Percentiles rank a stretch among this genome's conserved stretches.
Evolutionary conservation across 2,113 vertebrate genomes (phyloP).

Genomic region (Emydura subglobosa): DNA sequence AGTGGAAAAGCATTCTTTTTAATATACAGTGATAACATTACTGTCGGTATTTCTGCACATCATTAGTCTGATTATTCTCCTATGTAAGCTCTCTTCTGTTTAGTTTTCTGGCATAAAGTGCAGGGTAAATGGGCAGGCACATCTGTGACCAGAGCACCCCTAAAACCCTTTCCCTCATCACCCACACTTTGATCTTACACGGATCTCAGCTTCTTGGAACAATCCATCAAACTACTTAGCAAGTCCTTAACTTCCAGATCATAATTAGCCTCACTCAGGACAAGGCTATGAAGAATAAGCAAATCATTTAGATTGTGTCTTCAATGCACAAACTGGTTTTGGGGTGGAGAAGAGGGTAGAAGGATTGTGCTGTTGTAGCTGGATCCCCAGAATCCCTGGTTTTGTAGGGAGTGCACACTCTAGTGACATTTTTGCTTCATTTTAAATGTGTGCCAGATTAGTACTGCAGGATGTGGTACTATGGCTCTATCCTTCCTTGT

Average conservation of each 20-base stretch:
- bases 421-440: neutral
- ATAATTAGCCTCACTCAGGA: rapidly evolving
- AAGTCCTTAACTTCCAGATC: neutral
- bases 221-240: neutral
- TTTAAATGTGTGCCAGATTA: neutral
- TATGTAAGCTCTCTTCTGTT: neutral
- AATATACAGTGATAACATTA: constrained; percentile 29
- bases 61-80: constrained; percentile 20
- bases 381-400: neutral
- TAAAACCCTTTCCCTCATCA: neutral
- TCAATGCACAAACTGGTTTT: neutral
- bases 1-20: constrained; percentile 51
- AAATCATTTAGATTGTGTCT: neutral
- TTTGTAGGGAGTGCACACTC: neutral
- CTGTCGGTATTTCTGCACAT: constrained; percentile 30
- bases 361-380: neutral
- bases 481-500: neutral
- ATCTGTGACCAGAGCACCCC: neutral
- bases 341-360: neutral
- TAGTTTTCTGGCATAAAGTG: neutral
- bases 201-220: neutral
- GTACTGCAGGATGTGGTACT: neutral
- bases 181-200: neutral
- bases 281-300: neutral
- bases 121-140: neutral